Evolutionary conservation across 2,888 invertebrate genomes (phyloP).

Genomic region (Hemistola chrysoprasaria): DNA sequence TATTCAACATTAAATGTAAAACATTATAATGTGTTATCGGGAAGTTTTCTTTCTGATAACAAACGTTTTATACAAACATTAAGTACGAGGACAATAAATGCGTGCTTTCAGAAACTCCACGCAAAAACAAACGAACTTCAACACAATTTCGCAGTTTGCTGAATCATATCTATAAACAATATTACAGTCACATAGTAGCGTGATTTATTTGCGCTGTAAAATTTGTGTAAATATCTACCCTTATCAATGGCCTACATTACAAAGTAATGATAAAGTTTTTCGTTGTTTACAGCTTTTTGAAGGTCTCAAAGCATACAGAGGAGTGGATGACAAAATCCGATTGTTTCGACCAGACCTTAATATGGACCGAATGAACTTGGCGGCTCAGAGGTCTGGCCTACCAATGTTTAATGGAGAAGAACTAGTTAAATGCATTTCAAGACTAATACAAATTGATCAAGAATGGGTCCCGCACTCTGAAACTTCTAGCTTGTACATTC

Average conservation of each 20-base stretch:
- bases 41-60: conserved; percentile 3
- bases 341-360: conserved; percentile 98
- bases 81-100: too few relatives aligned
- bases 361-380: conserved; percentile 94
- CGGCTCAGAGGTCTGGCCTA: conserved; percentile 92
- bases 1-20: too few relatives aligned
- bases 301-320: conserved; percentile 98
- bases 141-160: too few relatives aligned
- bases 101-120: too few relatives aligned
- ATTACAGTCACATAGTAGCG: too few relatives aligned
- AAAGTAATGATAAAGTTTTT: neutral
- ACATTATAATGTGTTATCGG: conserved; percentile 3
- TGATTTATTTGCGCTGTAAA: too few relatives aligned
- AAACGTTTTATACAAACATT: too few relatives aligned
- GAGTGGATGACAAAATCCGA: conserved; percentile 94
- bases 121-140: too few relatives aligned
- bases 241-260: neutral
- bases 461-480: conserved; percentile 98
- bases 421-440: conserved; percentile 90
- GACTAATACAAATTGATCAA: conserved; percentile 94
- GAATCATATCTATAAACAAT: too few relatives aligned
- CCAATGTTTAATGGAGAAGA: conserved; percentile 95
- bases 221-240: too few relatives aligned
- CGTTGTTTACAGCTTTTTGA: conserved; percentile 91
- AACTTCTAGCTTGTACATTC: conserved; percentile 95